These are phyloP conservation scores for Nicator chloris DNA, from an alignment of 2,113 vertebrate genomes.

Conservation along the genomic window DNA sequence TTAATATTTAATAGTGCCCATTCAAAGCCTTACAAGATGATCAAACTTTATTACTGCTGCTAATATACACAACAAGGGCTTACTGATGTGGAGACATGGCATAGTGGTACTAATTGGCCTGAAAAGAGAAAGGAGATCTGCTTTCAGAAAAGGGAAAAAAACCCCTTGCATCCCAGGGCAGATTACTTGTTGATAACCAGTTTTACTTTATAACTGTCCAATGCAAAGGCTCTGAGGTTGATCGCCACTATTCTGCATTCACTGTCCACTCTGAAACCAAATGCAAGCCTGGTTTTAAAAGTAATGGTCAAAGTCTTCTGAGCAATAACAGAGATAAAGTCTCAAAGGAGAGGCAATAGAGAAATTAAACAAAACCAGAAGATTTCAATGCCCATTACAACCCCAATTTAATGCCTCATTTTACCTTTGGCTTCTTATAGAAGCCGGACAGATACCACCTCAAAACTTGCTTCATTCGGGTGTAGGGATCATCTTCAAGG, in stretches of 20 bases:
- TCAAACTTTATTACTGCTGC: background rate
- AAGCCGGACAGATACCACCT: slow-evolving; percentile 94
- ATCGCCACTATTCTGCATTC: background rate
- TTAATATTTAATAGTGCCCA: background rate
- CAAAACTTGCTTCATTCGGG: slow-evolving; percentile 88
- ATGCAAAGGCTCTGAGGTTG: background rate
- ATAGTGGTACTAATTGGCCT: background rate
- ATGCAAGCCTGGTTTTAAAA: background rate
- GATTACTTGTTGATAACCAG: background rate
- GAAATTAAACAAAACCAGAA: background rate
- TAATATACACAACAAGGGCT: background rate
- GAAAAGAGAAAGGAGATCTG: background rate
- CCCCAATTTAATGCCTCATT: background rate
- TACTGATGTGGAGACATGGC: background rate
- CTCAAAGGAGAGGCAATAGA: background rate
- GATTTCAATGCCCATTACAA: background rate
- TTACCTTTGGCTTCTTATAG: slow-evolving; percentile 96
- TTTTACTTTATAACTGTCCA: background rate
- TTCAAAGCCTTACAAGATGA: background rate
- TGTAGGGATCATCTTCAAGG: slow-evolving; percentile 82
- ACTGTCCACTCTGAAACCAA: background rate
- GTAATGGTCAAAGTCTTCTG: background rate
- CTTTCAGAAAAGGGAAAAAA: background rate
- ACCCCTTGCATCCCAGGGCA: background rate
- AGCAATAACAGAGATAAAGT: background rate